Evolutionary conservation across 2,888 invertebrate species (phyloP).

Genomic region (Orthosia gothica): DNA sequence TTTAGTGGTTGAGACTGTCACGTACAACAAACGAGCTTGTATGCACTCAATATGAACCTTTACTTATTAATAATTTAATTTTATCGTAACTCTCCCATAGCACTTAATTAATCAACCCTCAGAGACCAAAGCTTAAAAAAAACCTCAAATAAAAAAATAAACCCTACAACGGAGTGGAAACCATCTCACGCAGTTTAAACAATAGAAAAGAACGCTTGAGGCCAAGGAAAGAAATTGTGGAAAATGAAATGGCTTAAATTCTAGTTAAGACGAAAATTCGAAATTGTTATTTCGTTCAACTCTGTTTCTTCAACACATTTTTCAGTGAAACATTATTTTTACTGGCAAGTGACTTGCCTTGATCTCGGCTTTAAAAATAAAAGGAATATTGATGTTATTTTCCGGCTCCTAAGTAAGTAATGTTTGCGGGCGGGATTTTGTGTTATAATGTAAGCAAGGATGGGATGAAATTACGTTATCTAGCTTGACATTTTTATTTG

Average conservation of each 20-base stretch:
- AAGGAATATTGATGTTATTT: constrained; percentile 14
- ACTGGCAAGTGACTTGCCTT: constrained; percentile 23
- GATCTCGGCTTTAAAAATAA: constrained; percentile 32
- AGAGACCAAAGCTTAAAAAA: constrained; percentile 18
- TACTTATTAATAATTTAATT: not conserved
- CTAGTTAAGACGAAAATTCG: constrained; percentile 26
- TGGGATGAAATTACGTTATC: constrained; percentile 9
- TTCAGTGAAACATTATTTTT: constrained; percentile 26
- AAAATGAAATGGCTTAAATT: constrained; percentile 44
- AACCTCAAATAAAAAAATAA: constrained; percentile 11
- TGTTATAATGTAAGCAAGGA: not conserved
- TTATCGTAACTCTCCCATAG: not conserved
- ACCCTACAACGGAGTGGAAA: constrained; percentile 21
- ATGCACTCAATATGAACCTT: too few relatives aligned
- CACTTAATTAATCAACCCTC: constrained; percentile 31
- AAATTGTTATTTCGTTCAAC: constrained; percentile 26
- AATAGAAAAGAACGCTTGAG: constrained; percentile 43
- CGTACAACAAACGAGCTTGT: not conserved
- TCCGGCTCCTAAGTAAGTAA: not conserved
- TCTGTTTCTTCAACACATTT: constrained; percentile 22
- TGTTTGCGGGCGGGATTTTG: constrained; percentile 23
- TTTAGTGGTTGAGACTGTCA: too few relatives aligned
- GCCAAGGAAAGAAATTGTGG: constrained; percentile 29
- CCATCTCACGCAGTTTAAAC: constrained; percentile 36
- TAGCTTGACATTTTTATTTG: constrained; percentile 13